Base-by-base conservation (phyloP, 2,888 invertebrate genomes). In the Barypeithes pellucidus region DNA sequence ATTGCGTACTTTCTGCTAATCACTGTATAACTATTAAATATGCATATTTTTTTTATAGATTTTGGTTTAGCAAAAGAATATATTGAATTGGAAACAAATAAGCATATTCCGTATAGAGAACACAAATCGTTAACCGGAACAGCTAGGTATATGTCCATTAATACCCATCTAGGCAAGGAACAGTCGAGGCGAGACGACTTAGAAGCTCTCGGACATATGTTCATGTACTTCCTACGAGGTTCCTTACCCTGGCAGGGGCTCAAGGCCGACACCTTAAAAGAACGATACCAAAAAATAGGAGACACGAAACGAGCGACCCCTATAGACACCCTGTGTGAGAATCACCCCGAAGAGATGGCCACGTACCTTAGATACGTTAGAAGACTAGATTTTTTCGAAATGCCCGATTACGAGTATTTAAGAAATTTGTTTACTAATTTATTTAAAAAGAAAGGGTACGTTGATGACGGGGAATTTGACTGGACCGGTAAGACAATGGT, bases 11-110 rank as follows among this genome's bases (percentile, higher is more conserved):
- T 24, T 2, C 5, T 24, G 3, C 24, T 24, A 24, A 5, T 24
- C 24, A 24, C 5, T 24, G 29, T 29, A 29, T 7, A 5, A n/a
- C 3, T 29, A 29, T 5, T 29, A 29, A 29, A 29, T 9, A 29
- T 29, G 5, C 9, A 2, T 29, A 29, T 29, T 29, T 29, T 29
- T 7, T 80, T 89, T 87, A 77, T 88, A 93, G 99, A 99, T 93
- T 99, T 99, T 91, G 99, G 99, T 89, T 93, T 99, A 91, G 99
- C 99, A 89, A 99, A 99, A 92, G 99, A 99, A 92, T 99, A 99
- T 90, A 99, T 99, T 91, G 99, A 99, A 91, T 94, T 98, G 91
- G 99, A 99, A 92, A 96, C 96, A 88, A 97, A 97, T 91, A 97
- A 99, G 90, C 99, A 99, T 91, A 99, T 99, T 91, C 99, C 99